A percentile compares a stretch with the other conserved stretches of the same genome.
Conservation (phyloP, 2,797 vertebrate species). For the Pitangus sulphuratus region DNA sequence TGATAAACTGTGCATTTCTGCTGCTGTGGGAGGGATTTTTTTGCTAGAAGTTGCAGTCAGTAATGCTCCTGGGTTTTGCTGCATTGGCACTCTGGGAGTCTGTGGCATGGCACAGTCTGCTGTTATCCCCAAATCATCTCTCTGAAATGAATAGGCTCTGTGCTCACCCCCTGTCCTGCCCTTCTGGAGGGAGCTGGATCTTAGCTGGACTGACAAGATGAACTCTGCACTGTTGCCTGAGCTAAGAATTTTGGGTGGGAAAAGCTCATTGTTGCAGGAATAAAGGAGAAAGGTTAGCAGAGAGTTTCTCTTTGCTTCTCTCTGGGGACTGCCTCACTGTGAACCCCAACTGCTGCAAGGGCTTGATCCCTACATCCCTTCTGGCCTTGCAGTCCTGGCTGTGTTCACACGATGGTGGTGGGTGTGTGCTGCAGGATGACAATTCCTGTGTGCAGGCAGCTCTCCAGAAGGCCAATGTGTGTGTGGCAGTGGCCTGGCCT, state of each 20-base stretch:
- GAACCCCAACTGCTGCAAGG: not conserved
- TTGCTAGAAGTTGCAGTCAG: not conserved
- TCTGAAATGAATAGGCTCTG: not conserved
- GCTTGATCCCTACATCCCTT: not conserved
- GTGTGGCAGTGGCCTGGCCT: slow-evolving; percentile 38
- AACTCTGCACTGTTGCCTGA: not conserved
- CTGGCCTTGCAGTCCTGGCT: not conserved
- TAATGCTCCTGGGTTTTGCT: not conserved
- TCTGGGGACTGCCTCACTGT: not conserved
- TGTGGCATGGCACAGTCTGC: not conserved
- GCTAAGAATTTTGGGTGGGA: not conserved
- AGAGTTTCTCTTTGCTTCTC: not conserved
- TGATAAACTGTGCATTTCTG: not conserved
- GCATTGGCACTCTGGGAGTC: not conserved
- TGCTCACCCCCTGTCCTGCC: not conserved
- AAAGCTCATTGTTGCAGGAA: not conserved
- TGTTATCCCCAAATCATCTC: not conserved
- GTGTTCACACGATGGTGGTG: not conserved
- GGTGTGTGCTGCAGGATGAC: not conserved
- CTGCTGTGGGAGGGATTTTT: not conserved
- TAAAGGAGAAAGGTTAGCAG: not conserved
- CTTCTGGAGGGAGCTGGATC: not conserved
- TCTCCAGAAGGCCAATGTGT: not conserved
- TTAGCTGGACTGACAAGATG: not conserved
- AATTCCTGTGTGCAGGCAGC: not conserved